Percentiles rank a stretch among this genome's conserved stretches.
Conservation (phyloP, 2,113 vertebrate species). For the Aptenodytes forsteri region DNA sequence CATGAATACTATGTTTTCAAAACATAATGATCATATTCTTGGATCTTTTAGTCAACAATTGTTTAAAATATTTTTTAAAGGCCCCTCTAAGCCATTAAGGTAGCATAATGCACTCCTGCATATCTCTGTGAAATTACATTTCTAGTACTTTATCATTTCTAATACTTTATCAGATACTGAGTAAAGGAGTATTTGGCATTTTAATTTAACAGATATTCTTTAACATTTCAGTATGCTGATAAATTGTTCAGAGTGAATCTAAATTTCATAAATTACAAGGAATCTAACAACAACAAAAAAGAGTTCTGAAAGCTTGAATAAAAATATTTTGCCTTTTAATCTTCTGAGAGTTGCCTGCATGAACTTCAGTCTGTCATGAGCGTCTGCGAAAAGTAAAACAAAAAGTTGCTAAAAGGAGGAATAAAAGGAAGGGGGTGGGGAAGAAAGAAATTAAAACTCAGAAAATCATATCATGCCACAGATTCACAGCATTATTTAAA, state of each 20-base stretch:
- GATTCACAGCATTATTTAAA: background rate
- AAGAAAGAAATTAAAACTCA: background rate
- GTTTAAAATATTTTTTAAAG: background rate
- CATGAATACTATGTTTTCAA: background rate
- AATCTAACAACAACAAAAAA: background rate
- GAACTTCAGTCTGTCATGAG: background rate
- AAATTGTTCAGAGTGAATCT: background rate
- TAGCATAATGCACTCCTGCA: background rate
- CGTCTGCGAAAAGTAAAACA: background rate
- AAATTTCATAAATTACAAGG: background rate
- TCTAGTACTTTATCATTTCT: background rate
- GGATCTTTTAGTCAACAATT: background rate
- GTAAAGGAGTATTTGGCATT: background rate
- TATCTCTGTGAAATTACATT: background rate
- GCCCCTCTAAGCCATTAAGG: background rate
- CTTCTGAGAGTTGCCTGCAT: background rate
- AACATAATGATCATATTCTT: background rate
- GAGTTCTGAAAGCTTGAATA: background rate
- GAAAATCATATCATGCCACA: background rate
- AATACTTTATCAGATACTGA: background rate
- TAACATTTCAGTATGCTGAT: background rate
- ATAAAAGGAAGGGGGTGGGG: fast-evolving
- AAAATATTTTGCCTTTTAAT: background rate
- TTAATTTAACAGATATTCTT: background rate
- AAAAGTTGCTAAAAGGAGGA: background rate